A percentile compares a stretch with the other conserved stretches of the same genome.
phyloP scores from a whole-genome alignment of 2,888 invertebrate genomes.

The Horisme vitalbata region DNA sequence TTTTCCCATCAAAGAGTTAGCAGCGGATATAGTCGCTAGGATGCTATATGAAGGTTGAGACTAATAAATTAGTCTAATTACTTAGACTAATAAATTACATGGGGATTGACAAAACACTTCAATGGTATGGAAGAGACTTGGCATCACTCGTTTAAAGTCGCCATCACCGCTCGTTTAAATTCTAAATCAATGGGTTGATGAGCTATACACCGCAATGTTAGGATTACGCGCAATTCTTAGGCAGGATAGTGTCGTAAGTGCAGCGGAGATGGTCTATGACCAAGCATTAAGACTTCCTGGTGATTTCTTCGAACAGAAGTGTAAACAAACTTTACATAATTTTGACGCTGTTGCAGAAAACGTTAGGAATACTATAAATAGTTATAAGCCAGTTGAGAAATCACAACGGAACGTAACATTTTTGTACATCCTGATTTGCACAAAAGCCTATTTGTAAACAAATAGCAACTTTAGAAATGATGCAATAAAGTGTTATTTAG shows the following conservation, averaged over 20 bases:
- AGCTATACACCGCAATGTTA: neutral
- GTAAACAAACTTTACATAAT: neutral
- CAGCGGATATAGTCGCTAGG: neutral
- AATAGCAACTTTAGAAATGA: no score
- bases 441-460: no score
- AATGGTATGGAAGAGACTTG: neutral
- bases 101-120: no score
- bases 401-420: neutral
- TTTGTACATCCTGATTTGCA: neutral
- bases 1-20: neutral
- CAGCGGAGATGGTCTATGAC: constrained; percentile 34
- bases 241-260: constrained; percentile 37
- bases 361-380: neutral
- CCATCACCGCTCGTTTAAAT: neutral
- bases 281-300: constrained; percentile 17
- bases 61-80: no score
- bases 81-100: no score
- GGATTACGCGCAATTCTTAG: constrained; percentile 23
- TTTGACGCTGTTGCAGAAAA: neutral
- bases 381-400: neutral
- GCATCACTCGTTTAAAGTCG: no score
- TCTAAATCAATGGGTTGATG: neutral
- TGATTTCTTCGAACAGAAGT: neutral
- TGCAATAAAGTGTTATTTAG: no score
- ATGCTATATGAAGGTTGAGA: neutral